phyloP scores from a whole-genome alignment of 2,888 invertebrate genomes.

The Piscicola geometra region DNA sequence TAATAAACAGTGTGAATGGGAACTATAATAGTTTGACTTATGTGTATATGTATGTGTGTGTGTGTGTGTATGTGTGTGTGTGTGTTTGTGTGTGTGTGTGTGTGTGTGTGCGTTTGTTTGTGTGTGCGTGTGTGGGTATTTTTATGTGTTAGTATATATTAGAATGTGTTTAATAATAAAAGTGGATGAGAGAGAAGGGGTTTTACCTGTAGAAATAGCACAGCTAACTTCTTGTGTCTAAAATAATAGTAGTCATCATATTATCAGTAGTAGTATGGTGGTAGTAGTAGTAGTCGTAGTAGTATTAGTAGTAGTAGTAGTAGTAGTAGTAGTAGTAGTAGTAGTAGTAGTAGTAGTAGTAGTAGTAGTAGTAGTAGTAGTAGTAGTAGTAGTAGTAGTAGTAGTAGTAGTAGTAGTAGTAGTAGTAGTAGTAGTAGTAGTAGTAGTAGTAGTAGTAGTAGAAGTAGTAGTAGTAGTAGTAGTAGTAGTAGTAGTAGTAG shows the following conservation, averaged over 20 bases:
- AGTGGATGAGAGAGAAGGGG: background rate
- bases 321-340: slow-evolving; percentile 10
- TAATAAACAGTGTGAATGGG: no score
- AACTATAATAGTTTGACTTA: no score
- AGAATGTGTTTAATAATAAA: background rate
- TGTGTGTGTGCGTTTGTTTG: slow-evolving; percentile 35
- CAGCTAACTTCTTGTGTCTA: background rate
- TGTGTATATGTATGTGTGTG: slow-evolving; percentile 58
- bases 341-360: slow-evolving; percentile 12
- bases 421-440: slow-evolving; percentile 12
- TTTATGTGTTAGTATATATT: background rate
- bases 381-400: slow-evolving; percentile 12
- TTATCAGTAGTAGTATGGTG: no score
- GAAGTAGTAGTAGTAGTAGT: background rate
- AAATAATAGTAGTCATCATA: no score
- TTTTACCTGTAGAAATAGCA: no score
- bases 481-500: no score
- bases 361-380: slow-evolving; percentile 12
- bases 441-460: slow-evolving; percentile 6
- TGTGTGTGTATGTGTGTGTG: slow-evolving; percentile 40
- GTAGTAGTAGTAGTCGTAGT: no score
- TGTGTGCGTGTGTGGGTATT: slow-evolving; percentile 29
- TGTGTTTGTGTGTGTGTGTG: slow-evolving; percentile 36
- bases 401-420: slow-evolving; percentile 12
- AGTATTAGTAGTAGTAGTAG: no score